A percentile compares a stretch with the other conserved stretches of the same genome.
Evolutionary conservation across 2,113 vertebrate genomes (phyloP).

Genomic region (Emydura subglobosa): DNA sequence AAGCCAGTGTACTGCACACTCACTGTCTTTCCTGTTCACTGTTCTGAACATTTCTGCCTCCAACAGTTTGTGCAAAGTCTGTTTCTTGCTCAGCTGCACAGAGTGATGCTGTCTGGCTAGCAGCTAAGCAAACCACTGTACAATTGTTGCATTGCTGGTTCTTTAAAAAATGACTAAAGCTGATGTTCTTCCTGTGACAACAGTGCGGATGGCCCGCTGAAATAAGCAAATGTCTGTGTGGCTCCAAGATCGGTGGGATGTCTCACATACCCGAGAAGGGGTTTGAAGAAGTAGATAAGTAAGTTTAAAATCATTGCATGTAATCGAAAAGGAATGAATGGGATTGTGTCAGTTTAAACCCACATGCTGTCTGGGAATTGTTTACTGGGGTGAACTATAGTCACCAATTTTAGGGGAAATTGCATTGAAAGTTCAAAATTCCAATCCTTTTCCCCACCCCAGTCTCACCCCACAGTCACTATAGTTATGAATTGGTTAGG

Average conservation of each 20-base stretch:
- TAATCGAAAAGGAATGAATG: background rate
- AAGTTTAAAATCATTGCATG: background rate
- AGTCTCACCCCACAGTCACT: background rate
- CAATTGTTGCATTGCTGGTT: background rate
- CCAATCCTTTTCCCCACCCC: background rate
- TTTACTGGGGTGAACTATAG: background rate
- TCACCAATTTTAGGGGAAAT: background rate
- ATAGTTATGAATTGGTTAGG: background rate
- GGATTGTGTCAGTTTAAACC: background rate
- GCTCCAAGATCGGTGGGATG: background rate
- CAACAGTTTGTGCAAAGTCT: background rate
- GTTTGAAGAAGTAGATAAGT: background rate
- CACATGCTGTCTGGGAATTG: background rate
- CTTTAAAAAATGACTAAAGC: background rate
- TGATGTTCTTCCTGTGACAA: background rate
- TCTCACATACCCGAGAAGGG: background rate
- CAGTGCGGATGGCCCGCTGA: background rate
- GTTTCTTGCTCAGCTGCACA: background rate
- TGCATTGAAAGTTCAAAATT: background rate
- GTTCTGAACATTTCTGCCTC: background rate
- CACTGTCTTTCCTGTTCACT: background rate
- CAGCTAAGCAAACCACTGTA: background rate
- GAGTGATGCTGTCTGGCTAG: background rate
- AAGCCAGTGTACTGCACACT: background rate
- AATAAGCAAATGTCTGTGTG: background rate